Percentiles rank a stretch among this genome's conserved stretches.
phyloP scores from a whole-genome alignment of 2,113 vertebrate genomes.

The Oreotrochilus melanogaster region DNA sequence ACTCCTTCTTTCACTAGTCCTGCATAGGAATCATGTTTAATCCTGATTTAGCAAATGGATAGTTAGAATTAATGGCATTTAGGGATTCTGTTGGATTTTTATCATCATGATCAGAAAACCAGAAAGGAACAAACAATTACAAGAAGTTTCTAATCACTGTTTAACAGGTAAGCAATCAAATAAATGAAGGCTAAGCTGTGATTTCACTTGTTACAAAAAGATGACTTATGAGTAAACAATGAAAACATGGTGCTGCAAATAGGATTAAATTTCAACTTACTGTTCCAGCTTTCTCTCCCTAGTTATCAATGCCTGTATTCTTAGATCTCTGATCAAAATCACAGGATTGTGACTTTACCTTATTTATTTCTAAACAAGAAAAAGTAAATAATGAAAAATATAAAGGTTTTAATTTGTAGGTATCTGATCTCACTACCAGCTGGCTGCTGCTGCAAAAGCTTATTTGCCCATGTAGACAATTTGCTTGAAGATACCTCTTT shows the following conservation, averaged over 20 bases:
- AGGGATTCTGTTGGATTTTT: background rate
- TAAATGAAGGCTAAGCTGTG: background rate
- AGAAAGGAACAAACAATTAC: background rate
- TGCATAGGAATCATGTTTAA: background rate
- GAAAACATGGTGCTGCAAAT: background rate
- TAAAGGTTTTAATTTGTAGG: background rate
- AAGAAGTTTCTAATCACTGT: background rate
- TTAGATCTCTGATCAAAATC: background rate
- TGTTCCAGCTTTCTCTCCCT: background rate
- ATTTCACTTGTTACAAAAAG: background rate
- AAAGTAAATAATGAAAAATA: background rate
- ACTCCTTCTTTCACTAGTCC: background rate
- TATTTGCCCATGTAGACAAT: slow-evolving; percentile 29
- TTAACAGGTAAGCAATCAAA: background rate
- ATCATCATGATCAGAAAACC: background rate
- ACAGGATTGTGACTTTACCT: background rate
- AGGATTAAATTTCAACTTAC: background rate
- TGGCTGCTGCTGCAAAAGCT: background rate
- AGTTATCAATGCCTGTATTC: background rate
- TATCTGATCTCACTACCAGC: background rate
- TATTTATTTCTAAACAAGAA: slow-evolving; percentile 35
- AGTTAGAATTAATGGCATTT: background rate
- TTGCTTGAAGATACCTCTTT: slow-evolving; percentile 44
- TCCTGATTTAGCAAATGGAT: background rate
- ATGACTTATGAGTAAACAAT: background rate